These are phyloP conservation scores for Eunapius fragilis DNA, from an alignment of 37 sponge, comb jelly and placozoan genomes.

Conservation along the genomic window DNA sequence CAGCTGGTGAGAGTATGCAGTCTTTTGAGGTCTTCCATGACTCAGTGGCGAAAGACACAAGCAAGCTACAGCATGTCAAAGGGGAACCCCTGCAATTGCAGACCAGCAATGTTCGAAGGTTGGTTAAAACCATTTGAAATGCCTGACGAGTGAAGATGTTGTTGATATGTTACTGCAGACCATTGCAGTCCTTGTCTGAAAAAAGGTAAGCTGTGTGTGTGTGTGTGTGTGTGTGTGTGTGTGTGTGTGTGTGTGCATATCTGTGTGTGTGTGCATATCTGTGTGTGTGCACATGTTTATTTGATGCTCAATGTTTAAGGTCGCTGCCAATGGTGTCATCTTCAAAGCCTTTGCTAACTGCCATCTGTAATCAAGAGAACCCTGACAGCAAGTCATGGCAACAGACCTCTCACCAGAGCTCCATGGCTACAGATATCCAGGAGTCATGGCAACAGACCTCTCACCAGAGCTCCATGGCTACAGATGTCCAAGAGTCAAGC, in stretches of 20 bases:
- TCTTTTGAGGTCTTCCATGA: conserved; percentile 31
- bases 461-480: not conserved
- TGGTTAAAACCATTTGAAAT: not conserved
- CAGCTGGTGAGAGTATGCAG: not conserved
- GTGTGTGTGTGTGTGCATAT: not conserved
- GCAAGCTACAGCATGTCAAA: not conserved
- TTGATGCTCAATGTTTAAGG: not conserved
- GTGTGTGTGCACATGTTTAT: not conserved
- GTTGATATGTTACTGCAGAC: not conserved
- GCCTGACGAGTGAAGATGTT: not conserved
- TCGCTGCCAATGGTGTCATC: not conserved
- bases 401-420: not conserved
- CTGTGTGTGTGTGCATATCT: not conserved
- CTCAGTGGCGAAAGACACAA: not conserved
- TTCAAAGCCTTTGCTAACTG: not conserved
- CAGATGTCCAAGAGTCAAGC: conserved; percentile 9
- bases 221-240: conserved; percentile 43
- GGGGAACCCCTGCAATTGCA: no score
- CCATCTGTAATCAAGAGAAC: not conserved
- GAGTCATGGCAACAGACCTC: not conserved
- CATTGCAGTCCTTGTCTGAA: not conserved
- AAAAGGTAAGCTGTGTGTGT: conserved; percentile 9
- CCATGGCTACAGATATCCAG: not conserved
- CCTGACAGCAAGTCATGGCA: not conserved
- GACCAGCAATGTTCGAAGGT: not conserved